phyloP scores from a whole-genome alignment of 2,888 invertebrate species.

The Pilophorus perplexus region DNA sequence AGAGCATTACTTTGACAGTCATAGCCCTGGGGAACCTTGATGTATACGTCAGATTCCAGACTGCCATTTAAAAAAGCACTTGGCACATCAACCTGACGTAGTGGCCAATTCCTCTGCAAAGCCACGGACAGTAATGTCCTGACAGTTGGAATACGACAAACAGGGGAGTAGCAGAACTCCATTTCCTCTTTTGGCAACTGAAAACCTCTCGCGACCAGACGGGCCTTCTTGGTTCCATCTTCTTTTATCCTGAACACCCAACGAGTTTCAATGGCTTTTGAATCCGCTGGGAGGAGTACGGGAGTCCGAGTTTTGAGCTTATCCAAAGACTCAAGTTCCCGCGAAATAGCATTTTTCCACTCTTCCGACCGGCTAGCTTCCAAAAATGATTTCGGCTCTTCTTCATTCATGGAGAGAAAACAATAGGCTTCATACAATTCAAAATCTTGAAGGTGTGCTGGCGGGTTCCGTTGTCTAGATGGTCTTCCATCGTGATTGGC shows the following conservation, averaged over 20 bases:
- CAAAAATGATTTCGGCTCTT: conserved; percentile 12
- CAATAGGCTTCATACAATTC: conserved; percentile 43
- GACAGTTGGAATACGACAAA: conserved; percentile 24
- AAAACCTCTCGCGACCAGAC: conserved; percentile 44
- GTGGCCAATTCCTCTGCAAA: not conserved
- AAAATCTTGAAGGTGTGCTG: conserved; percentile 30
- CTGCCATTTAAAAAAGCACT: conserved; percentile 29
- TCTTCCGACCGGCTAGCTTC: conserved; percentile 34
- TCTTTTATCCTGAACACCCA: too few relatives aligned
- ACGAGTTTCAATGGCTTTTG: conserved; percentile 36
- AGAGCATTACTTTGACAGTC: too few relatives aligned
- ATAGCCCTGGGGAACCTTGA: too few relatives aligned
- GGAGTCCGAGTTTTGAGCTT: conserved; percentile 42
- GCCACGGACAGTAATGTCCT: conserved; percentile 28
- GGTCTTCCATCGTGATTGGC: not conserved
- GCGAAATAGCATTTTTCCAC: conserved; percentile 39
- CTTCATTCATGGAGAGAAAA: too few relatives aligned
- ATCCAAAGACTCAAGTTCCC: too few relatives aligned
- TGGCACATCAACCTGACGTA: conserved; percentile 23
- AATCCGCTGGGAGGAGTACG: conserved; percentile 15
- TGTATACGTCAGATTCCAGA: too few relatives aligned
- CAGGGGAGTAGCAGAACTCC: too few relatives aligned
- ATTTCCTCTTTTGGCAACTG: conserved; percentile 4
- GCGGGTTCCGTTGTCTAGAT: not conserved
- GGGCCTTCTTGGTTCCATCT: too few relatives aligned